Evolutionary conservation across 2,888 invertebrate genomes (phyloP).

Genomic region (Sclerodermus sp.): DNA sequence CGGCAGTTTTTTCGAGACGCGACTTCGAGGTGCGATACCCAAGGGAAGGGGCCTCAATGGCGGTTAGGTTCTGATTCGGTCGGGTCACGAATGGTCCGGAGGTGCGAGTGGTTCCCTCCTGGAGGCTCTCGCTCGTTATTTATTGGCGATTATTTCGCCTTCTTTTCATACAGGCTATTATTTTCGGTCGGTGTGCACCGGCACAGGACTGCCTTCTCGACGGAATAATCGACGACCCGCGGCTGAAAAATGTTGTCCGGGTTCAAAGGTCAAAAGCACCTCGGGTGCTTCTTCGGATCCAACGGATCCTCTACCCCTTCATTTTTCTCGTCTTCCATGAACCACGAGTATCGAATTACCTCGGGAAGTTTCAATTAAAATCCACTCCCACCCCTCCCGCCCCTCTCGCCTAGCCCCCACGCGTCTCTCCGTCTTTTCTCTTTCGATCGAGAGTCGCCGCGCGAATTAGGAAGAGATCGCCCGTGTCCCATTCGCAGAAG

Average conservation of each 20-base stretch:
- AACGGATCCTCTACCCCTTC: too few species aligned
- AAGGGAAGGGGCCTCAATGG: too few species aligned
- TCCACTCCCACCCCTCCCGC: neutral
- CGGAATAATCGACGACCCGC: constrained; percentile 22
- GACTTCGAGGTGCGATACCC: too few species aligned
- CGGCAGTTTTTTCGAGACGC: too few species aligned
- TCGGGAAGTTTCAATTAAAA: neutral
- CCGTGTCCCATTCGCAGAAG: too few species aligned
- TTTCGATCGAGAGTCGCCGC: too few species aligned
- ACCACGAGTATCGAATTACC: too few species aligned
- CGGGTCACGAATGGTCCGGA: too few species aligned
- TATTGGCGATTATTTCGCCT: constrained; percentile 24
- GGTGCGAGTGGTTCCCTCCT: neutral
- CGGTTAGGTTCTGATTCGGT: too few species aligned
- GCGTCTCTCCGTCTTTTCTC: neutral
- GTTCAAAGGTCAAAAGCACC: constrained; percentile 16
- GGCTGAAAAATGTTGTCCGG: constrained; percentile 15
- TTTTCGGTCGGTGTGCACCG: constrained; percentile 15
- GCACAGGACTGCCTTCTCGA: constrained; percentile 8
- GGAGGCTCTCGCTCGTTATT: constrained; percentile 20
- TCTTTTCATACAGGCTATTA: constrained; percentile 14
- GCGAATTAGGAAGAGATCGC: too few species aligned
- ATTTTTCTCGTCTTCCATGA: constrained; percentile 3
- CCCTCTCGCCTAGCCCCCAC: neutral
- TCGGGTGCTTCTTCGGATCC: too few species aligned